A percentile compares a stretch with the other conserved stretches of the same genome.
These are phyloP conservation scores for Gnathonemus echidnorhynchus DNA, from an alignment of 2,113 vertebrate species.

Conservation along the genomic window DNA sequence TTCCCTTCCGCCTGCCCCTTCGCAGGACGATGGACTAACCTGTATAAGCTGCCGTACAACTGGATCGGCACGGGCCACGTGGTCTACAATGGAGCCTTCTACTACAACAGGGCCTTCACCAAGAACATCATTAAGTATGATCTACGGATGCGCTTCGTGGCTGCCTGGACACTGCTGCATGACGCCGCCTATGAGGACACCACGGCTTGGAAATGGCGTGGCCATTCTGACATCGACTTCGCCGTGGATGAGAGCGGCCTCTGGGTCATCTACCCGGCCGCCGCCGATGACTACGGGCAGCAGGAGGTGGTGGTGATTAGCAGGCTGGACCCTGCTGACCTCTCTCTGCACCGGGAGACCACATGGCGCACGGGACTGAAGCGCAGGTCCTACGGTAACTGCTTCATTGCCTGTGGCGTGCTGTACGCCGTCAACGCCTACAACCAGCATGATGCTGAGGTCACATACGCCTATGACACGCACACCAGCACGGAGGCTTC, in stretches of 20 bases:
- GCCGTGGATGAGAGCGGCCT: slow-evolving; percentile 91
- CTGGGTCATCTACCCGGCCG: slow-evolving; percentile 89
- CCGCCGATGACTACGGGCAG: slow-evolving; percentile 67
- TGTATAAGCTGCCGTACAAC: slow-evolving; percentile 95
- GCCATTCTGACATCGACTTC: slow-evolving; percentile 93
- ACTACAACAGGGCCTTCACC: slow-evolving; percentile 96
- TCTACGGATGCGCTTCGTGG: slow-evolving; percentile 82
- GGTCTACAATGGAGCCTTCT: slow-evolving; percentile 87
- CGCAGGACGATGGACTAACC: slow-evolving; percentile 90
- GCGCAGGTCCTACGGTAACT: slow-evolving; percentile 86
- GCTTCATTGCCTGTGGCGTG: slow-evolving; percentile 91
- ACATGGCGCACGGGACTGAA: slow-evolving; percentile 86
- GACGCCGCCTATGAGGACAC: slow-evolving; percentile 87
- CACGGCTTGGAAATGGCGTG: slow-evolving; percentile 93
- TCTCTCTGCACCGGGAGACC: slow-evolving; percentile 79
- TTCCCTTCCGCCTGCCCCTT: background rate
- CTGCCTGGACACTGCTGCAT: slow-evolving; percentile 80
- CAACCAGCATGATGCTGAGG: slow-evolving; percentile 78
- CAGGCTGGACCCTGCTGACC: slow-evolving; percentile 80
- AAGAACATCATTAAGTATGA: slow-evolving; percentile 97
- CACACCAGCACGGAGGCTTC: slow-evolving; percentile 81
- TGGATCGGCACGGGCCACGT: slow-evolving; percentile 97
- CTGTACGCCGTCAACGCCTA: slow-evolving; percentile 84
- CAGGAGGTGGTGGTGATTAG: slow-evolving; percentile 85
- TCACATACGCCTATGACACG: slow-evolving; percentile 88